A percentile compares a stretch with the other conserved stretches of the same genome.
phyloP scores from a whole-genome alignment of 2,888 invertebrate genomes.

The Hypsopygia costalis region DNA sequence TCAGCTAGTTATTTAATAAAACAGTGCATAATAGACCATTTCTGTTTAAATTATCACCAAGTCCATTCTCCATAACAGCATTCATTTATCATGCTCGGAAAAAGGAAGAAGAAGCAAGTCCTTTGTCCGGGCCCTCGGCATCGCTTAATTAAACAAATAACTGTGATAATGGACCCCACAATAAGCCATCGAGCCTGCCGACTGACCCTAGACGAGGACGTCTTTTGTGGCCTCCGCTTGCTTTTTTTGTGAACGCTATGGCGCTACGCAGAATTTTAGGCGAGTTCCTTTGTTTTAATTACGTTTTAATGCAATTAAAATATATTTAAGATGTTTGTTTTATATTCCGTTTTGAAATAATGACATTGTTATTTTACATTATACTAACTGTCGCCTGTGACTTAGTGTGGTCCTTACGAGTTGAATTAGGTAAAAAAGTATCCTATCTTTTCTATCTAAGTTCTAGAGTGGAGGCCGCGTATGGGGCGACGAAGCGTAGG shows the following conservation, averaged over 20 bases:
- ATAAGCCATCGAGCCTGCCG: slow-evolving; percentile 27
- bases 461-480: too few species aligned
- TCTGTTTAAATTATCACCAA: slow-evolving; percentile 3
- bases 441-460: too few species aligned
- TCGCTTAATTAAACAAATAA: slow-evolving; percentile 56
- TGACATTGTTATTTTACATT: too few species aligned
- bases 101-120: slow-evolving; percentile 10
- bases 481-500: too few species aligned
- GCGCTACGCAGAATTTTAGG: background rate
- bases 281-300: background rate
- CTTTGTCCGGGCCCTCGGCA: slow-evolving; percentile 30
- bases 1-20: too few species aligned
- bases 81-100: slow-evolving; percentile 6
- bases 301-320: slow-evolving; percentile 11
- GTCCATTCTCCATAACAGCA: slow-evolving; percentile 3
- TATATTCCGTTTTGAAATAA: background rate
- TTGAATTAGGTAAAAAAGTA: too few species aligned
- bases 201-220: slow-evolving; percentile 17
- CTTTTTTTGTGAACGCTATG: slow-evolving; percentile 8
- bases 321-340: background rate
- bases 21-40: background rate
- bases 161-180: slow-evolving; percentile 41
- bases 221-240: slow-evolving; percentile 1
- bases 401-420: too few species aligned
- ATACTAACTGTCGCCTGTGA: too few species aligned